Percentiles rank a stretch among this genome's conserved stretches.
Conservation (phyloP, 1,140 invertebrate genomes). For the Drosophila chauvacae region DNA sequence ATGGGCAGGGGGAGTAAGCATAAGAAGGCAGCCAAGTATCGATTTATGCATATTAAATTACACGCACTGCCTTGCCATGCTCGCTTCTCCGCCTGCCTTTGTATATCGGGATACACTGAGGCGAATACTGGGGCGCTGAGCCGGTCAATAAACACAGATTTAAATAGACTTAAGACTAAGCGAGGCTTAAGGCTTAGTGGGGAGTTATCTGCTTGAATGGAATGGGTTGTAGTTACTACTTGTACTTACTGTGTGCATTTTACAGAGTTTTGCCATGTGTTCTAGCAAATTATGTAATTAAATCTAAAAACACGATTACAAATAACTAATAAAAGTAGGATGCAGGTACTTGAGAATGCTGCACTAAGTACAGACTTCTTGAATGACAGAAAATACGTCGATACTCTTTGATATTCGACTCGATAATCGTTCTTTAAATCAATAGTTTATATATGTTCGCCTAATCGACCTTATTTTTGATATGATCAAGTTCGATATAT, state of each 20-base stretch:
- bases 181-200: neutral
- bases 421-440: no score
- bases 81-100: constrained; percentile 2
- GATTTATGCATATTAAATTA: constrained; percentile 81
- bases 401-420: no score
- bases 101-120: constrained; percentile 12
- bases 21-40: constrained; percentile 51
- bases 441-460: no score
- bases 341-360: no score
- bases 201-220: no score
- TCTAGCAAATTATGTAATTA: neutral
- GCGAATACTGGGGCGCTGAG: neutral
- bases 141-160: neutral
- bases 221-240: neutral
- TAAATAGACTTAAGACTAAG: neutral
- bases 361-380: no score
- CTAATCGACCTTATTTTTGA: no score
- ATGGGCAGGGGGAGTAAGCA: constrained; percentile 4
- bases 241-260: neutral
- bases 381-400: no score
- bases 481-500: no score
- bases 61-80: constrained; percentile 53
- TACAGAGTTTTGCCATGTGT: neutral
- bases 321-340: neutral
- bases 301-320: neutral